Conservation (phyloP, 2,888 invertebrate species). For the Folsomia manolachei region DNA sequence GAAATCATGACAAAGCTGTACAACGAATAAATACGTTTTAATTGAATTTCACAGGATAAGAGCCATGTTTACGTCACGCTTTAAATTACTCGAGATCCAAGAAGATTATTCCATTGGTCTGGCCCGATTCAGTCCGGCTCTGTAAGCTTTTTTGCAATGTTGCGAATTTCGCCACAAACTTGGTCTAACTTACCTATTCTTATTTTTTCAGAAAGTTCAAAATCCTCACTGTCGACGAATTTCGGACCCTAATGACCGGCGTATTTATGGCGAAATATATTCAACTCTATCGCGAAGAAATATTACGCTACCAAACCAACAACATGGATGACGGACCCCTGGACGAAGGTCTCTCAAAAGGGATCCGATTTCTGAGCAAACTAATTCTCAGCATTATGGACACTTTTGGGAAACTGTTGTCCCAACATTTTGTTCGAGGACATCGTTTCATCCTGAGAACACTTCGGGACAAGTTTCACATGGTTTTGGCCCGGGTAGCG, state of each 20-base stretch:
- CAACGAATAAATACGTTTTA: too few relatives aligned
- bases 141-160: too few relatives aligned
- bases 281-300: conserved; percentile 5
- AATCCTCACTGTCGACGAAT: background rate
- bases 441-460: conserved; percentile 28
- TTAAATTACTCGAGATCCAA: conserved; percentile 25
- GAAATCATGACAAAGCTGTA: too few relatives aligned
- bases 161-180: background rate
- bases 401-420: conserved; percentile 16
- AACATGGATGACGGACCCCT: background rate
- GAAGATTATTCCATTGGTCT: conserved; percentile 21
- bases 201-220: background rate
- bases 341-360: conserved; percentile 8
- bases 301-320: background rate
- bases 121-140: conserved; percentile 17
- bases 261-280: background rate
- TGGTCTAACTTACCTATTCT: background rate
- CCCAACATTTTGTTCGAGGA: conserved; percentile 41
- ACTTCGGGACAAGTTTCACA: conserved; percentile 32
- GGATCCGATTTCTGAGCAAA: conserved; percentile 16
- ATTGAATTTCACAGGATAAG: conserved; percentile 24
- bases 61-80: conserved; percentile 27
- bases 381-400: conserved; percentile 27
- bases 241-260: background rate
- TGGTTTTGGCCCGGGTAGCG: background rate